A percentile compares a stretch with the other conserved stretches of the same genome.
Evolutionary conservation across 2,113 vertebrate genomes (phyloP).

Genomic region (Drymodes brunneopygia): DNA sequence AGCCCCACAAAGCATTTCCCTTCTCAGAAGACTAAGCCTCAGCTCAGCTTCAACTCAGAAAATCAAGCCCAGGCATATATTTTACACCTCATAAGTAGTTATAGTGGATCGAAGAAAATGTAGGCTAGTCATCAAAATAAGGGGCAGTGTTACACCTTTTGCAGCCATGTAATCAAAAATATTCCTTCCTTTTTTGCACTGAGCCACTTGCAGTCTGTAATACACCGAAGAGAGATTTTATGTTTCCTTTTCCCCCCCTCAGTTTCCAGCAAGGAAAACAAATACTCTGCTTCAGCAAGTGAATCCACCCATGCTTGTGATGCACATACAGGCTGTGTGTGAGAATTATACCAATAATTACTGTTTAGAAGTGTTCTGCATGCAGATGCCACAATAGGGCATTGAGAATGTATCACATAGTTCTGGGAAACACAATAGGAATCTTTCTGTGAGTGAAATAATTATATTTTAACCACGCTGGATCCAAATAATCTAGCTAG

Average conservation of each 20-base stretch:
- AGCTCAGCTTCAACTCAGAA: not conserved
- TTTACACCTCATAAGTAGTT: not conserved
- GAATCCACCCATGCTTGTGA: not conserved
- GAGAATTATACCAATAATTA: conserved; percentile 36
- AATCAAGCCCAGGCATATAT: not conserved
- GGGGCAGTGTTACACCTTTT: not conserved
- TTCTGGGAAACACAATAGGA: conserved; percentile 22
- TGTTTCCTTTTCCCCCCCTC: not conserved
- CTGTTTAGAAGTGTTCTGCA: conserved; percentile 9
- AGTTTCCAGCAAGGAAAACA: not conserved
- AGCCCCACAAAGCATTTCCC: not conserved
- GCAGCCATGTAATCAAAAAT: not conserved
- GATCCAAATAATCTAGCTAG: not conserved
- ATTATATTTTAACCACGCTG: not conserved
- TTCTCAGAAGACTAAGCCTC: not conserved
- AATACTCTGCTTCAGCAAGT: not conserved
- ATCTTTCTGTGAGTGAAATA: not conserved
- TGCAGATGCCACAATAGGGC: not conserved
- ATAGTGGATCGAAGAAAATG: not conserved
- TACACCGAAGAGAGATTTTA: not conserved
- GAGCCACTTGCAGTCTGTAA: not conserved
- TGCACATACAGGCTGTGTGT: not conserved
- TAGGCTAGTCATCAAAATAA: not conserved
- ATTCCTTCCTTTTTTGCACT: not conserved
- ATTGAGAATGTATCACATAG: not conserved